phyloP scores from a whole-genome alignment of 2,888 invertebrate genomes.

The Ophonus ardosiacus region DNA sequence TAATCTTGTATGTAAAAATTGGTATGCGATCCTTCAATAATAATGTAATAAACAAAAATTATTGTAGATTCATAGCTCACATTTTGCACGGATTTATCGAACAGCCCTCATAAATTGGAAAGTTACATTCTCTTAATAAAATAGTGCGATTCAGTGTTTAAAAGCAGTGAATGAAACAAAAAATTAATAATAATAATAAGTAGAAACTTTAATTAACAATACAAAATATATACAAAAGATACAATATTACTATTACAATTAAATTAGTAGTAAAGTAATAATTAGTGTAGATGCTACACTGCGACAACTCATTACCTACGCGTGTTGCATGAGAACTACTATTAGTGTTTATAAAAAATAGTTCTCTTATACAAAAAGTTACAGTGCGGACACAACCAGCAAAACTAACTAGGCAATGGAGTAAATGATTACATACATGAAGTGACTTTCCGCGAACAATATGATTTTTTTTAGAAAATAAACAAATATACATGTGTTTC shows the following conservation, averaged over 20 bases:
- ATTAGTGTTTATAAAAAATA: conserved; percentile 60
- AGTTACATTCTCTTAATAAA: not conserved
- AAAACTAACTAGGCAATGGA: conserved; percentile 35
- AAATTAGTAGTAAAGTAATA: conserved; percentile 59
- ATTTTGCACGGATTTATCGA: too few species aligned
- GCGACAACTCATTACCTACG: conserved; percentile 50
- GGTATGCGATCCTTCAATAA: too few species aligned
- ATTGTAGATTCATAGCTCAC: too few species aligned
- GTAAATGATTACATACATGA: conserved; percentile 55
- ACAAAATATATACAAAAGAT: conserved; percentile 64
- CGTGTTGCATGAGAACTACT: conserved; percentile 57
- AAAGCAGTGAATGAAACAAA: conserved; percentile 55
- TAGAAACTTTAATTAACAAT: conserved; percentile 64
- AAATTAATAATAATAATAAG: conserved; percentile 50
- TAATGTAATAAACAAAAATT: too few species aligned
- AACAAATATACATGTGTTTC: too few species aligned
- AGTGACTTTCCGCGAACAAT: not conserved
- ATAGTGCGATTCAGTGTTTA: not conserved
- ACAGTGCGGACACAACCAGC: conserved; percentile 54
- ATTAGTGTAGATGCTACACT: conserved; percentile 65
- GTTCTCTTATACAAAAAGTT: conserved; percentile 61
- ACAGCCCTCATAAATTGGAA: too few species aligned
- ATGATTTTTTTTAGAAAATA: not conserved
- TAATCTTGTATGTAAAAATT: too few species aligned
- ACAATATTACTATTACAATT: conserved; percentile 61